A percentile compares a stretch with the other conserved stretches of the same genome.
Conservation (phyloP, 2,888 invertebrate species). For the Lobophora halterata region DNA sequence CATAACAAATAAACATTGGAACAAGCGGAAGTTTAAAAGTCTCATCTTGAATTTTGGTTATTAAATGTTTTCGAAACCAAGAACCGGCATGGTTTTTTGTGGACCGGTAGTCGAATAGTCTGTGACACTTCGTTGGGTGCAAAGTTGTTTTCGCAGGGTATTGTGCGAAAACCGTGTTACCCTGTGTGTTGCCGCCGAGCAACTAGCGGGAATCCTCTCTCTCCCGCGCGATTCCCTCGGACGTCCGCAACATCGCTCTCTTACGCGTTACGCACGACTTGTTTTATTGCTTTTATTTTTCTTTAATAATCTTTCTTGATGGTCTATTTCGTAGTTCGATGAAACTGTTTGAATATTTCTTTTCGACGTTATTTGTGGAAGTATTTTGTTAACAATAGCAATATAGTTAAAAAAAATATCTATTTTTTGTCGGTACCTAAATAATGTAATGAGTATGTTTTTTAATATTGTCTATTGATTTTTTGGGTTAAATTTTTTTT, state of each 20-base stretch:
- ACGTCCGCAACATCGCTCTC: conserved; percentile 50
- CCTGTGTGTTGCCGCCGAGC: conserved; percentile 41
- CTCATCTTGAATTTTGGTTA: too few species aligned
- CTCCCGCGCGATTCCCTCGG: conserved; percentile 52
- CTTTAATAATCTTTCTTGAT: conserved; percentile 74
- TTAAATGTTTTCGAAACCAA: too few species aligned
- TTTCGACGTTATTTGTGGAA: conserved; percentile 44
- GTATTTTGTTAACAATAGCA: conserved; percentile 40
- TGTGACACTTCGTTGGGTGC: conserved; percentile 31
- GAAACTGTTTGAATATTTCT: conserved; percentile 63
- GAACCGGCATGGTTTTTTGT: too few species aligned
- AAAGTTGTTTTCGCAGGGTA: conserved; percentile 12
- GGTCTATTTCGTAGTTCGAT: conserved; percentile 65
- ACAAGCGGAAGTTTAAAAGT: too few species aligned
- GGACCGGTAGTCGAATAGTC: too few species aligned
- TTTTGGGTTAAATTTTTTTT: too few species aligned
- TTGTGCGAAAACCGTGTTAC: conserved; percentile 7
- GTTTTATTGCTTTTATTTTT: conserved; percentile 76
- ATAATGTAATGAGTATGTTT: too few species aligned
- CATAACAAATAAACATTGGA: conserved; percentile 6
- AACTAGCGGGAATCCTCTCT: conserved; percentile 51
- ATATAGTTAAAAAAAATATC: too few species aligned
- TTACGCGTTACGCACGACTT: conserved; percentile 65
- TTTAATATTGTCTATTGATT: too few species aligned
- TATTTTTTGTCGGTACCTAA: too few species aligned